Conservation (phyloP, 2,113 vertebrate genomes). For the Galeopterus variegatus region DNA sequence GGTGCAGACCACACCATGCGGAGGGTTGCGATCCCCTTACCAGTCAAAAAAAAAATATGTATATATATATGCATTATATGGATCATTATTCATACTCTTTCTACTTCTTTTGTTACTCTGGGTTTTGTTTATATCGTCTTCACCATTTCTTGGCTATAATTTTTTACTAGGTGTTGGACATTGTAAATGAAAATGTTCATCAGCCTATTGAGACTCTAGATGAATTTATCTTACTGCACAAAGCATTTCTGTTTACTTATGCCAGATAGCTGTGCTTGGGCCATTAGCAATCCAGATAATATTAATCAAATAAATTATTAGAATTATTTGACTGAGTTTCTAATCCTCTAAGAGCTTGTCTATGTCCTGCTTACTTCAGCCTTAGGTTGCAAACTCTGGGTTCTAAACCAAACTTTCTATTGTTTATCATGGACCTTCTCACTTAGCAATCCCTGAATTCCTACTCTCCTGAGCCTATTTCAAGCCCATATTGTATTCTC, state of each 20-base stretch:
- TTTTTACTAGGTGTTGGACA: neutral
- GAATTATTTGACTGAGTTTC: neutral
- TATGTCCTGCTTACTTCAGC: neutral
- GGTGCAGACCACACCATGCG: too few species aligned
- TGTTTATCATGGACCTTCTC: neutral
- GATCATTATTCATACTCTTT: neutral
- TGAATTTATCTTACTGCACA: neutral
- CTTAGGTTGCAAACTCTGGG: neutral
- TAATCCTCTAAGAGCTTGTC: fast-evolving
- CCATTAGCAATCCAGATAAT: neutral
- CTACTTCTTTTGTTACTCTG: neutral
- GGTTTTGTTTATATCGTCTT: neutral
- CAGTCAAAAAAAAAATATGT: too few species aligned
- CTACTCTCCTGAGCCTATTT: neutral
- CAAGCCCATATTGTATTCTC: neutral
- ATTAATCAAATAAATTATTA: neutral
- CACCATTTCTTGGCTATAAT: neutral
- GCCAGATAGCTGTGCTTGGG: neutral
- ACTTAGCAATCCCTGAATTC: neutral
- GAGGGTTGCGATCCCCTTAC: too few species aligned
- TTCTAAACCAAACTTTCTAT: neutral
- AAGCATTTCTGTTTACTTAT: neutral
- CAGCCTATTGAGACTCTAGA: neutral
- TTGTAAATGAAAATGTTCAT: neutral
- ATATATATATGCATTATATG: neutral